Evolutionary conservation across 2,888 invertebrate genomes (phyloP).

Genomic region (Cataglyphis livida): DNA sequence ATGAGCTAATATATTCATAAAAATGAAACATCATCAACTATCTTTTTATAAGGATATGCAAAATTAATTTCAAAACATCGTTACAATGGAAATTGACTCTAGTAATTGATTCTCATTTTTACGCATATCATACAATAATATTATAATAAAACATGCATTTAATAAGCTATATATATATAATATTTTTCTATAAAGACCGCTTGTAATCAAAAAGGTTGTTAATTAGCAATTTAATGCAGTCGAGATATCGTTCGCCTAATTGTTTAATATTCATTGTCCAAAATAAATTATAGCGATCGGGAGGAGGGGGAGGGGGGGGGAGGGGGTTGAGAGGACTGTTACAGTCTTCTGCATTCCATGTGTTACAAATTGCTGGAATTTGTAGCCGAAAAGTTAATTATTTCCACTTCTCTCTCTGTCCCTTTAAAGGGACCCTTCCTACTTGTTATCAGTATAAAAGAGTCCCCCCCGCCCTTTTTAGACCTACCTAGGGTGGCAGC

Average conservation of each 20-base stretch:
- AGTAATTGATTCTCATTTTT: not conserved
- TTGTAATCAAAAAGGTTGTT: not conserved
- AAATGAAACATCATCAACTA: not conserved
- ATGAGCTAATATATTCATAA: not conserved
- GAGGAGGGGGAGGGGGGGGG: too few species aligned
- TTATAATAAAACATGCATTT: not conserved
- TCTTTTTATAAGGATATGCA: not conserved
- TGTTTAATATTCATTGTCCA: not conserved
- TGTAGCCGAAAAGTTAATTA: constrained; percentile 34
- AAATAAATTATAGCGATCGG: not conserved
- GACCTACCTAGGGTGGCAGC: constrained; percentile 72
- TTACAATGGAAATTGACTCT: not conserved
- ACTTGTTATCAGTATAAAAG: constrained; percentile 78
- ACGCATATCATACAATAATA: not conserved
- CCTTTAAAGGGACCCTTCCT: constrained; percentile 58
- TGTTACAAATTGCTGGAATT: constrained; percentile 38
- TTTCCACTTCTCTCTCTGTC: constrained; percentile 55
- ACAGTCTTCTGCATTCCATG: constrained; percentile 4
- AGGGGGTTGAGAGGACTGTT: not conserved
- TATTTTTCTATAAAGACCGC: not conserved
- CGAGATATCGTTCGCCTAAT: constrained; percentile 2
- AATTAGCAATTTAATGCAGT: constrained; percentile 11
- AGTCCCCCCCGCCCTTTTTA: constrained; percentile 70
- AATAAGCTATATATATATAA: not conserved
- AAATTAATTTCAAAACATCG: not conserved